A percentile compares a stretch with the other conserved stretches of the same genome.
phyloP scores from a whole-genome alignment of 2,888 invertebrate species.

The Nebria salina region DNA sequence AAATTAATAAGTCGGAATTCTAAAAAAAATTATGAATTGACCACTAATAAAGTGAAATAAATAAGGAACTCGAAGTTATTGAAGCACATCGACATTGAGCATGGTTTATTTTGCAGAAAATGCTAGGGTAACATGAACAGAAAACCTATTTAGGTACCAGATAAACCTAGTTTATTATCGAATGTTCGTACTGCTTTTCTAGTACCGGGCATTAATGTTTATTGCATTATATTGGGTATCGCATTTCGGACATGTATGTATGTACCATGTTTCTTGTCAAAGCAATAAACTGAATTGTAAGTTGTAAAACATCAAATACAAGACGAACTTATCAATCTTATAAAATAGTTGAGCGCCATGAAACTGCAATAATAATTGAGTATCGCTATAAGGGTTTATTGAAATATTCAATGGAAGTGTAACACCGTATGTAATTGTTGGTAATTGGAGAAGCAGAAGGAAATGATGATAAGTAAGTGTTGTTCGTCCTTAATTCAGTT shows the following conservation, averaged over 20 bases:
- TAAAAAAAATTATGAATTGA: no score
- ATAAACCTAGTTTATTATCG: not conserved
- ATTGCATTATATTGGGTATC: not conserved
- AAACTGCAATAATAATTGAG: not conserved
- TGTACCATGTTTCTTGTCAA: not conserved
- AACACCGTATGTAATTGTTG: not conserved
- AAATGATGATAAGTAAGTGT: not conserved
- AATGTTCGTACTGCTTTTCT: not conserved
- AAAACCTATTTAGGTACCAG: not conserved
- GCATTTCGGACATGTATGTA: not conserved
- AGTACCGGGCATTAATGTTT: not conserved
- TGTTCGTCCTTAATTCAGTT: not conserved
- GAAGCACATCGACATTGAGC: not conserved
- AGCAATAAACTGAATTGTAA: not conserved
- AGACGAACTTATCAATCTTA: slow-evolving; percentile 35
- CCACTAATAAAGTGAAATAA: no score
- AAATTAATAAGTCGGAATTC: no score
- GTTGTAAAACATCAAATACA: slow-evolving; percentile 32
- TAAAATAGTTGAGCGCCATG: slow-evolving; percentile 23
- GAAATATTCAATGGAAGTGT: not conserved
- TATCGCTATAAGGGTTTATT: not conserved
- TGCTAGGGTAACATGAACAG: not conserved
- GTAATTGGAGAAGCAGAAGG: not conserved
- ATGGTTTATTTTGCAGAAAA: not conserved
- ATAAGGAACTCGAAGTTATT: not conserved